phyloP scores from a whole-genome alignment of 2,888 invertebrate genomes.

The Listrodromus nycthemerus region DNA sequence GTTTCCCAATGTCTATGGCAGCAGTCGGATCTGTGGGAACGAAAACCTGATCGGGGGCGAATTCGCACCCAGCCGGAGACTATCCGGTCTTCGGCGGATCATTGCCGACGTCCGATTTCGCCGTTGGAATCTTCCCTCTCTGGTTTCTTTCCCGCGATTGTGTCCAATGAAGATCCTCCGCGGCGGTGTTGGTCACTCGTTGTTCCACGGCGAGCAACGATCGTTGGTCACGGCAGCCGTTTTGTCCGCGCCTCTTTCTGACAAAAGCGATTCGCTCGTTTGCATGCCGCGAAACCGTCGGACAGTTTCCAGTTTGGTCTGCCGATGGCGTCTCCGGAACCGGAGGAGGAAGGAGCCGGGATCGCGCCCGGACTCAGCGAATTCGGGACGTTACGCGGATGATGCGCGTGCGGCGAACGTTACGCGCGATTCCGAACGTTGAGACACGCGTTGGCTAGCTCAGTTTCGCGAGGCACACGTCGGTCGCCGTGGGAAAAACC shows the following conservation, averaged over 20 bases:
- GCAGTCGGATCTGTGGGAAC: slow-evolving; percentile 80
- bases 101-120: slow-evolving; percentile 19
- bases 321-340: background rate
- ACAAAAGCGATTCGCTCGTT: slow-evolving; percentile 2
- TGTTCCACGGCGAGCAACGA: background rate
- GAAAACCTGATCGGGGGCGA: slow-evolving; percentile 83
- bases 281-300: background rate
- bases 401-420: slow-evolving; percentile 4
- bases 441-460: slow-evolving; percentile 45
- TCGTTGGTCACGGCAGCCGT: background rate
- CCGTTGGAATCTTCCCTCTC: slow-evolving; percentile 22
- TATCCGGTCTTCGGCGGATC: slow-evolving; percentile 36
- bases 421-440: slow-evolving; percentile 36
- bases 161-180: slow-evolving; percentile 6
- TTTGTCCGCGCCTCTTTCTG: background rate
- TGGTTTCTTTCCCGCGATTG: slow-evolving; percentile 15
- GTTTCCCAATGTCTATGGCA: slow-evolving; percentile 22
- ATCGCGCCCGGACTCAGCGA: background rate
- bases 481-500: slow-evolving; percentile 76
- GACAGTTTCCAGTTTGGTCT: background rate
- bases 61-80: slow-evolving; percentile 37
- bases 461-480: slow-evolving; percentile 57
- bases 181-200: slow-evolving; percentile 6
- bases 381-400: slow-evolving; percentile 1
- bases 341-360: slow-evolving; percentile 31